A percentile compares a stretch with the other conserved stretches of the same genome.
Evolutionary conservation across 2,888 invertebrate genomes (phyloP).

Genomic region (Dorcus hopei): DNA sequence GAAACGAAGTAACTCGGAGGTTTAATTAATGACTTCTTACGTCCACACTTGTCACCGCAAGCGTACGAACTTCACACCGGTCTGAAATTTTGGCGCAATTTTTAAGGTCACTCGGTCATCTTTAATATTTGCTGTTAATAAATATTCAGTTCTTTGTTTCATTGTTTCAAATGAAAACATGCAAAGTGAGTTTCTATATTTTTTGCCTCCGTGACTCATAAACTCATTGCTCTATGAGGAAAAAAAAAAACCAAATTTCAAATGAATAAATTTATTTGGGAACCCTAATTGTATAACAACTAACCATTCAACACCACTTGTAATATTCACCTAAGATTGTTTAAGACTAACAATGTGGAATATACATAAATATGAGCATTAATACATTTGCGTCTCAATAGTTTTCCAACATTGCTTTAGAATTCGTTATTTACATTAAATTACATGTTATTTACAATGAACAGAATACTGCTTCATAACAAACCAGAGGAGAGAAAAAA

Average conservation of each 20-base stretch:
- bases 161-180: no score
- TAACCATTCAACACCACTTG: conserved; percentile 15
- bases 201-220: no score
- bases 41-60: no score
- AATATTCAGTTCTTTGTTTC: no score
- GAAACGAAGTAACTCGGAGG: no score
- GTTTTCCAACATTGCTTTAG: not conserved
- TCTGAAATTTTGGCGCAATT: no score
- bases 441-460: conserved; percentile 20
- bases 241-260: not conserved
- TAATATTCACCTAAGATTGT: conserved; percentile 1
- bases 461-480: conserved; percentile 16
- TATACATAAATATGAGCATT: conserved; percentile 9
- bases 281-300: conserved; percentile 5
- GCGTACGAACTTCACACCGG: no score
- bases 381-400: not conserved
- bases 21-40: no score
- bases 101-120: no score
- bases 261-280: not conserved
- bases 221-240: no score
- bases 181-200: no score
- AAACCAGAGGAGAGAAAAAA: not conserved
- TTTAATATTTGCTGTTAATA: no score
- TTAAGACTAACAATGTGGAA: conserved; percentile 12
- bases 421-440: conserved; percentile 19